Evolutionary conservation across 2,888 invertebrate genomes (phyloP).

Genomic region (Dioctria rufipes): DNA sequence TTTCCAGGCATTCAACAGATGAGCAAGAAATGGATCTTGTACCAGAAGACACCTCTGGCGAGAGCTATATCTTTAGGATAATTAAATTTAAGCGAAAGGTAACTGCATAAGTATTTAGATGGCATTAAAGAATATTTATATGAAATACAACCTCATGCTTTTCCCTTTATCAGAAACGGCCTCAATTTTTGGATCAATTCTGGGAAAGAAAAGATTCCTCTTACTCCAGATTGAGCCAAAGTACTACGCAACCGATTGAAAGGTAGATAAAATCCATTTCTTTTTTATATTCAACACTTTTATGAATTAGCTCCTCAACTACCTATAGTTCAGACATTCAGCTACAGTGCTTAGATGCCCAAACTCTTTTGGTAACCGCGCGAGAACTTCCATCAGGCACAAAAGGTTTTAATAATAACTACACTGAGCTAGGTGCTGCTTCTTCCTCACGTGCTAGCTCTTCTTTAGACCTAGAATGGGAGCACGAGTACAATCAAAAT

Average conservation of each 20-base stretch:
- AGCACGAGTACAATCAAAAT: constrained; percentile 74
- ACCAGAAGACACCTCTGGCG: constrained; percentile 60
- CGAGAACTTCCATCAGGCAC: constrained; percentile 66
- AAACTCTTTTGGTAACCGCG: constrained; percentile 71
- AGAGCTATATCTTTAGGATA: constrained; percentile 65
- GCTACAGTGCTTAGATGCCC: constrained; percentile 76
- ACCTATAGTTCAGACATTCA: constrained; percentile 72
- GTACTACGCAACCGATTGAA: constrained; percentile 23
- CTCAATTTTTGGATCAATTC: constrained; percentile 68
- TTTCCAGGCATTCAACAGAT: constrained; percentile 64
- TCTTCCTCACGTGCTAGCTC: constrained; percentile 77
- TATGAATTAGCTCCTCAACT: no score
- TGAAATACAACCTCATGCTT: background rate
- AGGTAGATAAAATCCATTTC: background rate
- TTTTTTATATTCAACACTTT: background rate
- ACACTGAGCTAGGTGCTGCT: constrained; percentile 61
- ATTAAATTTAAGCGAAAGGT: constrained; percentile 66
- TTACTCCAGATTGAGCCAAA: constrained; percentile 66
- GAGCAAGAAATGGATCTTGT: constrained; percentile 67
- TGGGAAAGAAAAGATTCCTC: constrained; percentile 66
- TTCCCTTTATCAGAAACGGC: constrained; percentile 62
- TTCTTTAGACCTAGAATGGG: constrained; percentile 81
- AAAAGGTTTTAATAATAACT: constrained; percentile 51
- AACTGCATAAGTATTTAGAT: constrained; percentile 34
- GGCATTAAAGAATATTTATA: background rate